Base-by-base conservation (phyloP, 2,888 invertebrate genomes). In the Lomographa bimaculata region DNA sequence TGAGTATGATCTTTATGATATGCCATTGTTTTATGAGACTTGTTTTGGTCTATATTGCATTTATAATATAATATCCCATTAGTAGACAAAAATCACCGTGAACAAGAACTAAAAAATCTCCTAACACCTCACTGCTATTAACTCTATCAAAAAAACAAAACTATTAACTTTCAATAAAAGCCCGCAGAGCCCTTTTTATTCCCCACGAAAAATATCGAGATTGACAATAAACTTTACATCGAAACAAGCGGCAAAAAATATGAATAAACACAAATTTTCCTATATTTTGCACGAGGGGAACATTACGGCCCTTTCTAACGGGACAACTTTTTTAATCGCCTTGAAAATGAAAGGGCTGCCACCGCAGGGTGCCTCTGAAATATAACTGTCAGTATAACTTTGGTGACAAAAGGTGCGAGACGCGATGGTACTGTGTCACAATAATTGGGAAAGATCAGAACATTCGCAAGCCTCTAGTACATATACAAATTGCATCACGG, bases 301-400 rank as follows among this genome's bases (percentile, higher is more conserved):
- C 50, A 54, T 61, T 65, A 60, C 58, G 63, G 57, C 48, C 54
- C 52, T 64, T 61, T 60, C 54, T 56, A 60, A 61, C 60, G 64
- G 42, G 57, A 57, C 61, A 68, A 76, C 68, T 74, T 79, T 79
- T 79, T 75, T 78, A 81, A 80, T 79, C 74, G 71, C 54, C 49
- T 64, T 59, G 53, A 60, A 64, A 61, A 60, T 58, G 60, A 71
- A 74, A 71, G 70, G 73, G 68, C 67, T 62, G 54, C 33, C 58
- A 49, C 59, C 46, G 32, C 50, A 42, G 60, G 59, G 60, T 24
- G 49, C 30, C 50, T 54, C 50, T 54, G 54, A 62, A 60, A 57
- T 58, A 59, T 63, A 64, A 64, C 57, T 52, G 57, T 19, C 2
- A 14, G 14, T 53, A 41, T 50, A 65, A 65, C 56, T 59, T 64